These are phyloP conservation scores for Lathamus discolor DNA, from an alignment of 2,113 vertebrate genomes.

Conservation along the genomic window DNA sequence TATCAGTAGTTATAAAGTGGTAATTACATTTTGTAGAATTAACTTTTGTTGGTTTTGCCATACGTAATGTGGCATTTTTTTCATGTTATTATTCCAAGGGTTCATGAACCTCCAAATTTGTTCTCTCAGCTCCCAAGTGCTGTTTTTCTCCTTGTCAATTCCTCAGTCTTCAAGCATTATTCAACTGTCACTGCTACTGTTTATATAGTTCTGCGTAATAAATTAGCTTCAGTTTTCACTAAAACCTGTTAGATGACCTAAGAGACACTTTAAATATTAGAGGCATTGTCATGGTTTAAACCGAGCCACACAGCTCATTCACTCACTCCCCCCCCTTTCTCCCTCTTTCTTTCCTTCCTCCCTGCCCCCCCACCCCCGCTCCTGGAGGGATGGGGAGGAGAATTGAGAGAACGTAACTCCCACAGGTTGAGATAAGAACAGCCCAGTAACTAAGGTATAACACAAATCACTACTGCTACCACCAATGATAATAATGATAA, in stretches of 20 bases:
- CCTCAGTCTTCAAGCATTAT: not conserved
- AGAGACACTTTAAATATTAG: not conserved
- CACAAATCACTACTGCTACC: no score
- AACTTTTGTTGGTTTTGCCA: not conserved
- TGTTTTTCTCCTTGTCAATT: not conserved
- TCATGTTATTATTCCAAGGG: not conserved
- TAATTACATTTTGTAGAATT: not conserved
- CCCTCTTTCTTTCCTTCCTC: no score
- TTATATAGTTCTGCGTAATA: not conserved
- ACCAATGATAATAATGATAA: no score
- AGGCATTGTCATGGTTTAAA: not conserved
- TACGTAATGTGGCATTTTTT: not conserved
- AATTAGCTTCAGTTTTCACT: not conserved
- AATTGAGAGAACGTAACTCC: no score
- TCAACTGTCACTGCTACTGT: not conserved
- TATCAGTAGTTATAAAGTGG: not conserved
- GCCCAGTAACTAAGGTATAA: no score
- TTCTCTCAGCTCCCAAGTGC: not conserved
- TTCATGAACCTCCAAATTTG: not conserved
- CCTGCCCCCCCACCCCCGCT: no score
- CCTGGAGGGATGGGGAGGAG: no score
- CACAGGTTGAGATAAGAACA: no score
- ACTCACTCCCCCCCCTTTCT: no score
- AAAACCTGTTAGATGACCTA: not conserved
- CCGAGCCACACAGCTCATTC: no score